Base-by-base conservation (phyloP, 2,113 vertebrate genomes). In the human (Homo sapiens) region DNA sequence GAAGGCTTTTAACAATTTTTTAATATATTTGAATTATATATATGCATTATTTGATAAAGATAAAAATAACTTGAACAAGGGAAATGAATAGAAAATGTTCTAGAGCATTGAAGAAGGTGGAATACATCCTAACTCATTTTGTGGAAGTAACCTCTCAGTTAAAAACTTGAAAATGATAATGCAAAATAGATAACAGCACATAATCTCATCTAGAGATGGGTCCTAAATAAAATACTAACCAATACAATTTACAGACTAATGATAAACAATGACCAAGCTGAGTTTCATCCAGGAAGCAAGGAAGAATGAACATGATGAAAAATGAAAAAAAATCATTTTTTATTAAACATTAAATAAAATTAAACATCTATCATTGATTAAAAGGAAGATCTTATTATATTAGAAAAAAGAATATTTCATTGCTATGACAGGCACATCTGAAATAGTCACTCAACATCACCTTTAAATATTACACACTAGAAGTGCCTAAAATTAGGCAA, bases 61-160 rank as follows among this genome's bases (percentile, higher is more conserved):
- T 70, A 57, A 96, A 75, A 84, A 87, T 89, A 78, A 38, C 17
- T 50, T 66, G 9, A 86, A 92, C 76, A n/a, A 78, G 12, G 25
- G 5, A 92, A 92, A 87, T 87, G 52, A 76, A 75, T 66, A 48
- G 30, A 70, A 89, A 80, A 91, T 93, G 3, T 92, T 82, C 64
- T 81, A 76, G 10, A 70, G 7, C 11, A 43, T 13, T n/a, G 22
- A 75, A 89, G 64, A 82, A 72, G 12, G 45, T 45, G 4, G 48
- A 66, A 64, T 91, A 93, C 25, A 55, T 81, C 59, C 18, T 73
- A 59, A 95, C 3, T 66, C 20, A 84, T 90, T 97, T 94, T 75
- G 17, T 80, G 32, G 55, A 61, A 45, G 16, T 80, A 88, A 93
- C 27, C 3, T 93, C 38, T 80, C 43, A 38, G 32, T 97, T 93